Percentiles rank a stretch among this genome's conserved stretches.
Conservation (phyloP, 2,888 invertebrate species). For the Acrobeloides nanus region DNA sequence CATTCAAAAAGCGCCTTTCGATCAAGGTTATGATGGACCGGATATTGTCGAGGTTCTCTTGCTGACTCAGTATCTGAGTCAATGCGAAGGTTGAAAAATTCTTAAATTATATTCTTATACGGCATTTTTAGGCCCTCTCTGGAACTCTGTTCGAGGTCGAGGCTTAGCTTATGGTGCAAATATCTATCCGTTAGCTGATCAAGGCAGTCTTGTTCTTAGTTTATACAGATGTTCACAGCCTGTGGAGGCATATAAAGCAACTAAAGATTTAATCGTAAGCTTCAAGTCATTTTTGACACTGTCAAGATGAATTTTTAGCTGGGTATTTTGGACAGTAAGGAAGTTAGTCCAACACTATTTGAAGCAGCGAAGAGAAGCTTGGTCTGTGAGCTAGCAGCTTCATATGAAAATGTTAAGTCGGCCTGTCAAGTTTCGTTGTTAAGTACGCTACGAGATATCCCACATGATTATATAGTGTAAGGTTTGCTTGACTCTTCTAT, state of each 20-base stretch:
- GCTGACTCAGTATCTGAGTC: conserved; percentile 13
- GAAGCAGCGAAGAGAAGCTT: conserved; percentile 77
- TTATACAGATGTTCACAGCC: conserved; percentile 73
- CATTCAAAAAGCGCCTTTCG: conserved; percentile 11
- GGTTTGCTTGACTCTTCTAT: conserved; percentile 3
- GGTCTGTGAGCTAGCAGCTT: conserved; percentile 76
- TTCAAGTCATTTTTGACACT: not conserved
- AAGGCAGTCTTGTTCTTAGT: conserved; percentile 65
- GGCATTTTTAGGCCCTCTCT: conserved; percentile 59
- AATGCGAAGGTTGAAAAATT: too few relatives aligned
- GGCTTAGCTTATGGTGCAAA: conserved; percentile 75
- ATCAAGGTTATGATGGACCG: conserved; percentile 2
- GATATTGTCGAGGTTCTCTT: conserved; percentile 7
- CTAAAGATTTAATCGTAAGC: conserved; percentile 67
- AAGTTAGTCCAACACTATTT: conserved; percentile 69
- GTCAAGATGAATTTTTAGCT: conserved; percentile 8
- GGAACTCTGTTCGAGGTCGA: conserved; percentile 70
- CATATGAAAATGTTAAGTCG: conserved; percentile 71
- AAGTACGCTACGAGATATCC: conserved; percentile 66
- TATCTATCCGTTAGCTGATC: conserved; percentile 61
- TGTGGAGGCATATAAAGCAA: conserved; percentile 71
- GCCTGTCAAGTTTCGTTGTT: conserved; percentile 69
- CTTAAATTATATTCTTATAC: too few relatives aligned
- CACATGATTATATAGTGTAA: conserved; percentile 27
- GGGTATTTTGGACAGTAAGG: conserved; percentile 56